phyloP scores from a whole-genome alignment of 2,113 vertebrate species.

The Seriola dumerili region DNA sequence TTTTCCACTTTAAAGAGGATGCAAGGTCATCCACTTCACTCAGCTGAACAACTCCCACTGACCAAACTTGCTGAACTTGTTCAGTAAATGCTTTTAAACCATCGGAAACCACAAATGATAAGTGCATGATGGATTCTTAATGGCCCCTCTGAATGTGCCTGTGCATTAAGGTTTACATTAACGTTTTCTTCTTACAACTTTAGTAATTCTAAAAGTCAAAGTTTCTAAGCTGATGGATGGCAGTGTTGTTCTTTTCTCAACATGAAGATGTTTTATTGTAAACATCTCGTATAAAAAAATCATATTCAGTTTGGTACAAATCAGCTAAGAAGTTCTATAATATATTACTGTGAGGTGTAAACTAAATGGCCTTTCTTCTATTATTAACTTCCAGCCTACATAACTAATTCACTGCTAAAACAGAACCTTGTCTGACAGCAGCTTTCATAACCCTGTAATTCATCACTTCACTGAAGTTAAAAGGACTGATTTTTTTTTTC shows the following conservation, averaged over 20 bases:
- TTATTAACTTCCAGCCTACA: constrained; percentile 1
- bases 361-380: not conserved
- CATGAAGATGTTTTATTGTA: not conserved
- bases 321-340: not conserved
- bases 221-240: constrained; percentile 15
- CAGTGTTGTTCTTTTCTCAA: not conserved
- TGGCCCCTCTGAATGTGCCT: constrained; percentile 31
- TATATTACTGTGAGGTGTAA: not conserved
- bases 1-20: constrained; percentile 3
- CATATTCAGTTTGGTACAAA: constrained; percentile 14
- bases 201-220: constrained; percentile 4
- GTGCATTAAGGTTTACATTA: constrained; percentile 39
- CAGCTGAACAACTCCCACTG: constrained; percentile 5
- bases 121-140: constrained; percentile 54
- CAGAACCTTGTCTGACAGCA: not conserved
- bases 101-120: constrained; percentile 54
- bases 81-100: constrained; percentile 64
- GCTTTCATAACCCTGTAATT: constrained; percentile 5
- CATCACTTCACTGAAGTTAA: constrained; percentile 2
- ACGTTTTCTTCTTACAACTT: constrained; percentile 3
- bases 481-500: not conserved
- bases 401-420: constrained; percentile 1
- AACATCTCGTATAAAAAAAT: constrained; percentile 5
- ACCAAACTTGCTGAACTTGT: constrained; percentile 26
- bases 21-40: constrained; percentile 25